Evolutionary conservation across 2,888 invertebrate species (phyloP).

Genomic region (Polydrusus pterygomalis): DNA sequence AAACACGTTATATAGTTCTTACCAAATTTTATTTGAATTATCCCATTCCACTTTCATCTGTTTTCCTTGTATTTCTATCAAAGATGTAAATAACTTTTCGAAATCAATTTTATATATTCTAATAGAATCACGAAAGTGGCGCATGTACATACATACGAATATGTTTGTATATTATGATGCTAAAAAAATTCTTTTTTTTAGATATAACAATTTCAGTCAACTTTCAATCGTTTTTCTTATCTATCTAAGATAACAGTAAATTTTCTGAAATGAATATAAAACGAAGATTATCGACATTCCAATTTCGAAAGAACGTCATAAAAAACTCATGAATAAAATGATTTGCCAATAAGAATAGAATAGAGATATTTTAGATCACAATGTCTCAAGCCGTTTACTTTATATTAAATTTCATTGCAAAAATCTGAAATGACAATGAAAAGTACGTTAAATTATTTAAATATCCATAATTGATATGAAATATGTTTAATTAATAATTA

Average conservation of each 20-base stretch:
- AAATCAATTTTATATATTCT: too few species aligned
- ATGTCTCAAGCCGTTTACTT: not conserved
- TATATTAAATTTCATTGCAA: not conserved
- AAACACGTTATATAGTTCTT: too few species aligned
- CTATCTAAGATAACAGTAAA: not conserved
- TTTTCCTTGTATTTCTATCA: too few species aligned
- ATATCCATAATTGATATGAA: too few species aligned
- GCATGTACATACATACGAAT: too few species aligned
- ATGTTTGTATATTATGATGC: not conserved
- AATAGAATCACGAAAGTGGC: too few species aligned
- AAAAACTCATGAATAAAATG: slow-evolving; percentile 28
- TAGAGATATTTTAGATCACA: not conserved
- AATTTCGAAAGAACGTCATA: slow-evolving; percentile 20
- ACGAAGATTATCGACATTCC: slow-evolving; percentile 26
- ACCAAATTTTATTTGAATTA: too few species aligned
- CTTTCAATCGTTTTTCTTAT: not conserved
- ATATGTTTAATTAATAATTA: too few species aligned
- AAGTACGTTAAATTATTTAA: too few species aligned
- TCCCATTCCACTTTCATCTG: too few species aligned
- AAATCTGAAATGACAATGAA: not conserved
- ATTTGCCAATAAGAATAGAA: slow-evolving; percentile 4
- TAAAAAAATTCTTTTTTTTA: not conserved
- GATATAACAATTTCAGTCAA: not conserved
- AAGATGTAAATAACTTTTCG: too few species aligned
- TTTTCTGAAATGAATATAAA: slow-evolving; percentile 38